Evolutionary conservation across 2,888 invertebrate species (phyloP), one percentile per base, ranked within the genome.

Genomic region (Ctenicera cuprea): DNA sequence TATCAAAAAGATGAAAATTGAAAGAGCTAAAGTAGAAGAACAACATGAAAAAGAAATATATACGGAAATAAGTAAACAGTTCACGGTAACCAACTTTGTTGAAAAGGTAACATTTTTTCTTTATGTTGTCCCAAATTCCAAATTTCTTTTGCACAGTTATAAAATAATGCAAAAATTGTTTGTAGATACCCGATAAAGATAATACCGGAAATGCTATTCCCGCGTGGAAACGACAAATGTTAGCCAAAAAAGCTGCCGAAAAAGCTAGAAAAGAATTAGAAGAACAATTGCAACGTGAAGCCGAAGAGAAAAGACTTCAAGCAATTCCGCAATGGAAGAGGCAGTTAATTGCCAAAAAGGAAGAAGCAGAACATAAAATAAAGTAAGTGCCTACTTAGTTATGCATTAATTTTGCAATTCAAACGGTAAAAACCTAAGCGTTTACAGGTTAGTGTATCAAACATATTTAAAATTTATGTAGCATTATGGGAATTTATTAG

Each of bases 251-350:
- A 85, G 95, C 97, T 0, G 97, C 98, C 0, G 97, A 98, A 86
- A 94, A 95, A 80, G 97, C 97, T 9, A 92, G 95, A 79, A 95
- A 94, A 83, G 97, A 98, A 83, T 89, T 96, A 80, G 97, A 97
- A 87, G 95, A 95, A 85, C 93, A 95, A 82, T 89, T 96, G 82
- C 93, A 93, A 3, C 90, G 92, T 74, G 95, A 96, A 84, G 95
- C 95, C 0, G 96, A 96, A 87, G 93, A 94, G 81, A 92, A 95
- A 81, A 89, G 96, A 78, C 90, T 96, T 54, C 94, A 95, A 20
- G 91, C 96, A 12, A 95, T 98, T 81, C 98, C 98, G 0, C 94
- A 94, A 62, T 98, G 98, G 98, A 97, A 98, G 87, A 90, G 97
- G 68, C 97, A 97, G 84, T 89, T 98, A 71, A 87, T 97, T 79